Evolutionary conservation across 2,797 vertebrate genomes (phyloP).

Genomic region (Allobates femoralis): DNA sequence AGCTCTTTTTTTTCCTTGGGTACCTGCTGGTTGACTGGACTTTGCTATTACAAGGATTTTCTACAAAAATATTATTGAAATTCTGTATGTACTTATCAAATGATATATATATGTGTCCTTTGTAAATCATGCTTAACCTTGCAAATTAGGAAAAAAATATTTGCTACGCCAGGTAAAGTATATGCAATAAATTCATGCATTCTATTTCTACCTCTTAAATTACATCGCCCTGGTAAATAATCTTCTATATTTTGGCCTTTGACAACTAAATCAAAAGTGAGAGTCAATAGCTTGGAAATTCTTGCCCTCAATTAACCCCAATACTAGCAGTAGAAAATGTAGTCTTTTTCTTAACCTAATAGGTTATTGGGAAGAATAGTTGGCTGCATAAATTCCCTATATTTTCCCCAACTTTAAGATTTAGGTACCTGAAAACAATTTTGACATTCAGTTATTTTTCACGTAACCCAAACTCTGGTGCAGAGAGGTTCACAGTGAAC

Average conservation of each 20-base stretch:
- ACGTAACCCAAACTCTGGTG: too few relatives aligned
- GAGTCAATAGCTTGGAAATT: background rate
- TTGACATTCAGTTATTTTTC: too few relatives aligned
- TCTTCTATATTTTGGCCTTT: background rate
- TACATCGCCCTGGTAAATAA: background rate
- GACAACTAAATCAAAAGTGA: background rate
- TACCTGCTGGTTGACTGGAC: background rate
- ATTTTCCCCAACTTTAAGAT: background rate
- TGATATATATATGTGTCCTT: background rate
- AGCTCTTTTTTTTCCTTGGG: background rate
- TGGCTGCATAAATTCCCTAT: background rate
- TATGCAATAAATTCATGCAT: background rate
- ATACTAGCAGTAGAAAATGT: background rate
- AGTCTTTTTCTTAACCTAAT: background rate
- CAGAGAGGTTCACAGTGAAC: background rate
- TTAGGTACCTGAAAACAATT: background rate
- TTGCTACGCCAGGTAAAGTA: background rate
- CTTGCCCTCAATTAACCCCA: too few relatives aligned
- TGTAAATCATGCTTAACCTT: background rate
- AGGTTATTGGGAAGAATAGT: background rate
- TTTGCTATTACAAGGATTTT: constrained; percentile 3
- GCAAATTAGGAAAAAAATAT: background rate
- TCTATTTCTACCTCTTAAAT: background rate
- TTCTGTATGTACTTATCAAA: background rate
- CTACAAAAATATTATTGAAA: background rate